Conservation (phyloP, 1,140 invertebrate genomes). For the Melitaea cinxia region DNA sequence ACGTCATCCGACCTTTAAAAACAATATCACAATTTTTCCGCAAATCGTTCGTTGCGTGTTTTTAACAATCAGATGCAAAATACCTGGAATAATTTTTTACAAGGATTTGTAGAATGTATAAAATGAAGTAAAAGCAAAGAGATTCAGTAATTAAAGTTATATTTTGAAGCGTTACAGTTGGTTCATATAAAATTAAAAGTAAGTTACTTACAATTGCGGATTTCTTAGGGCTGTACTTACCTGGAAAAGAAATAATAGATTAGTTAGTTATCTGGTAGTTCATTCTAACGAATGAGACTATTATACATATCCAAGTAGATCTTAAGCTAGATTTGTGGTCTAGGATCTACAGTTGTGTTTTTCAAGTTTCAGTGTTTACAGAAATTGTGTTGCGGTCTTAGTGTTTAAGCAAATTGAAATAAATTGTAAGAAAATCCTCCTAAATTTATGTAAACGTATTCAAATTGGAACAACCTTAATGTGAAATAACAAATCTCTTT, state of each 20-base stretch:
- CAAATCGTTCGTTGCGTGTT: slow-evolving; percentile 18
- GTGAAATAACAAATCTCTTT: too few relatives aligned
- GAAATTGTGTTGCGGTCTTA: too few relatives aligned
- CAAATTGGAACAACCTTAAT: too few relatives aligned
- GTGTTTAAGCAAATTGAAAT: too few relatives aligned
- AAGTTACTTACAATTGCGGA: background rate
- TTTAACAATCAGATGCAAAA: slow-evolving; percentile 22
- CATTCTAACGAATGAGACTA: too few relatives aligned
- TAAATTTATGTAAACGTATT: too few relatives aligned
- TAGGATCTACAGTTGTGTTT: too few relatives aligned
- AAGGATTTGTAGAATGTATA: slow-evolving; percentile 22
- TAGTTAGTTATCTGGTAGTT: too few relatives aligned
- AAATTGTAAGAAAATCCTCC: too few relatives aligned
- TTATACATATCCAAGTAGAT: too few relatives aligned
- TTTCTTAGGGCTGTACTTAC: background rate
- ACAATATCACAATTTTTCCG: slow-evolving; percentile 2
- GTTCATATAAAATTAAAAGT: background rate
- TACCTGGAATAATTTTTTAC: slow-evolving; percentile 12
- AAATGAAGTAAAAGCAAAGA: slow-evolving; percentile 9
- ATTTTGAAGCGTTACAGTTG: background rate
- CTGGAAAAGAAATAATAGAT: slow-evolving; percentile 4
- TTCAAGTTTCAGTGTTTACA: too few relatives aligned
- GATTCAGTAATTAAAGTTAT: background rate
- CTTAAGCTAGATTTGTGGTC: too few relatives aligned
- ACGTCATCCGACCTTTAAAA: background rate